Evolutionary conservation across 2,113 vertebrate species (phyloP), one percentile per base, ranked within the genome.

Genomic region (Variabilichromis moorii): DNA sequence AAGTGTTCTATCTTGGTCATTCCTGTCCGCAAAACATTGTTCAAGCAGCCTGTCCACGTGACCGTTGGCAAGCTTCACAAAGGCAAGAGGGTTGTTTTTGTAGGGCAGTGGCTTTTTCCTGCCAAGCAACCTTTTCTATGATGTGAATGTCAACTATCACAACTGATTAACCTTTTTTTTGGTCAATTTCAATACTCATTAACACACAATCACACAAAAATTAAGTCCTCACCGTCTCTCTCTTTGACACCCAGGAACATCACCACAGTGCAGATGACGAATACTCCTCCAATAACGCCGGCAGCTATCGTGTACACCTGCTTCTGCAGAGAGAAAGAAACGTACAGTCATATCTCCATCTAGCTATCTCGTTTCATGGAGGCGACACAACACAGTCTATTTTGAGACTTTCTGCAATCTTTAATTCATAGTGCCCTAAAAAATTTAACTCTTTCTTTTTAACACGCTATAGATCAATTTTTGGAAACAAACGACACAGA

Each of bases 231-330:
- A 99, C 98, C 98, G 7, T 98, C 96, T 95, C 92, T 96, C 95
- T 99, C 98, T 92, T 96, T 98, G 76, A 99, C 98, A 85, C 99
- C 99, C 16, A 98, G 89, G 91, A 97, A 96, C 95, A 99, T 97
- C 86, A 98, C 87, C 47, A 96, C 3, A 1, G 95, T 96, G 94
- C 98, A 99, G 90, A 99, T 87, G 2, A 98, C 93, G 83, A 99
- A 99, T 16, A 97, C 95, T 42, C 95, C 91, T 50, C 97, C 98
- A 33, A 99, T 97, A 84, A 97, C 95, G 0, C 97, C 97, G 0
- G 98, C 98, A 33, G 99, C 98, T 9, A 97, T 97, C 96, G 97
- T 97, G 95, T 99, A 99, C 86, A 98, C 96, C 85, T 96, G 96
- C 81, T 95, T 97, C 98, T 96, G 94, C 86, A 94, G 88, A 93